Evolutionary conservation across 2,113 vertebrate species (phyloP).

Genomic region (Erpornis zantholeuca): DNA sequence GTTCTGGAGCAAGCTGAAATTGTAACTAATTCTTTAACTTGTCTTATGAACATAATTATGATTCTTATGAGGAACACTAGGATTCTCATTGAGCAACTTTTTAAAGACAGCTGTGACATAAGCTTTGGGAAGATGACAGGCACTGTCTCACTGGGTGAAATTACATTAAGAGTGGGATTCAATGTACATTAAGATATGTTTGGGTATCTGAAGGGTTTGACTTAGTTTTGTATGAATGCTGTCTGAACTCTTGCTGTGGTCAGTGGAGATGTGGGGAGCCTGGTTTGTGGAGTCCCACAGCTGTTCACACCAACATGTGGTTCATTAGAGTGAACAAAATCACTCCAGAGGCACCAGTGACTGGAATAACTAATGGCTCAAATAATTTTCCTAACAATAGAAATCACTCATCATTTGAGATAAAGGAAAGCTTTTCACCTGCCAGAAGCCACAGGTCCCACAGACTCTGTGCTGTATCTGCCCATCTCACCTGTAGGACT

Average conservation of each 20-base stretch:
- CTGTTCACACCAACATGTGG: fast-evolving
- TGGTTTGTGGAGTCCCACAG: neutral
- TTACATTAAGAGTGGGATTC: neutral
- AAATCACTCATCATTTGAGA: neutral
- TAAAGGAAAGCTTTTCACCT: neutral
- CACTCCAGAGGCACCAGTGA: neutral
- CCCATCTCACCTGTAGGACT: neutral
- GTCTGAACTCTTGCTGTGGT: neutral
- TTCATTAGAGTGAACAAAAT: neutral
- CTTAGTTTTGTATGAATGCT: neutral
- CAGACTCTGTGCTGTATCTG: neutral
- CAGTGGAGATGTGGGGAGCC: neutral
- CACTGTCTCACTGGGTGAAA: neutral
- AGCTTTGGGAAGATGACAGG: neutral
- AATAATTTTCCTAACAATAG: neutral
- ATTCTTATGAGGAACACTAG: neutral
- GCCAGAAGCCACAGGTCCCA: neutral
- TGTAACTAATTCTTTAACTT: neutral
- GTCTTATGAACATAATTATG: neutral
- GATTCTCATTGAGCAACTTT: neutral
- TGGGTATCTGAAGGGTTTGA: neutral
- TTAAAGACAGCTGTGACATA: neutral
- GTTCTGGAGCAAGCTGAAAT: neutral
- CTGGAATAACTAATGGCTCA: neutral
- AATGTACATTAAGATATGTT: neutral